Evolutionary conservation across 2,888 invertebrate species (phyloP).

Genomic region (Napeogenes sylphis): DNA sequence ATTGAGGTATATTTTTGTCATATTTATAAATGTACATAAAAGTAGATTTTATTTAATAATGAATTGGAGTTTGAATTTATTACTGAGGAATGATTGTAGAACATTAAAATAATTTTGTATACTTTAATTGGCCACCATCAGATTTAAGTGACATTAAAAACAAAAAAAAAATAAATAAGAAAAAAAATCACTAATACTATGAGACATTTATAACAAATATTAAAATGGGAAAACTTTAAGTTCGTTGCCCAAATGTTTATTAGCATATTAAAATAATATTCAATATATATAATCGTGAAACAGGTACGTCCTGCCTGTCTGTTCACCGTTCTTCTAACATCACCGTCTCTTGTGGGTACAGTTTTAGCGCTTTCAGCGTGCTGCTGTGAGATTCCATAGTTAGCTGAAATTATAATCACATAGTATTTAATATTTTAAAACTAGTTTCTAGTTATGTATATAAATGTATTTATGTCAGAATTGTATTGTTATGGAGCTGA

Average conservation of each 20-base stretch:
- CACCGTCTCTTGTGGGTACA: constrained; percentile 95
- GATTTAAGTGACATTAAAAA: too few species aligned
- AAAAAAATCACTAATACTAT: constrained; percentile 12
- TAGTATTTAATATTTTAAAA: too few species aligned
- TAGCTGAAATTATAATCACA: constrained; percentile 74
- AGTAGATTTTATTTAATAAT: too few species aligned
- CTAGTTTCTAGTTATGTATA: too few species aligned
- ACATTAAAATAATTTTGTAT: too few species aligned
- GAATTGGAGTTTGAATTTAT: too few species aligned
- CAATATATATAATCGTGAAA: constrained; percentile 17
- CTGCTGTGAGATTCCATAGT: constrained; percentile 85
- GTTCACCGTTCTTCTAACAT: constrained; percentile 95
- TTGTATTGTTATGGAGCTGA: too few species aligned
- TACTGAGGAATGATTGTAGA: too few species aligned
- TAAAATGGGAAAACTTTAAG: background rate
- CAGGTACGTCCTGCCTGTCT: constrained; percentile 14
- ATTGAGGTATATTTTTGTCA: too few species aligned
- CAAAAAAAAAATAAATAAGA: background rate
- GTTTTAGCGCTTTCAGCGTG: constrained; percentile 88
- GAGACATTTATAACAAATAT: constrained; percentile 1
- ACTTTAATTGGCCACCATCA: too few species aligned
- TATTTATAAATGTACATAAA: too few species aligned
- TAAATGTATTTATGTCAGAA: too few species aligned
- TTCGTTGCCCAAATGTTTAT: constrained; percentile 1
- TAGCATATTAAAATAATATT: background rate